A percentile compares a stretch with the other conserved stretches of the same genome.
These are phyloP conservation scores for Laterallus jamaicensis DNA, from an alignment of 2,113 vertebrate species.

Conservation along the genomic window DNA sequence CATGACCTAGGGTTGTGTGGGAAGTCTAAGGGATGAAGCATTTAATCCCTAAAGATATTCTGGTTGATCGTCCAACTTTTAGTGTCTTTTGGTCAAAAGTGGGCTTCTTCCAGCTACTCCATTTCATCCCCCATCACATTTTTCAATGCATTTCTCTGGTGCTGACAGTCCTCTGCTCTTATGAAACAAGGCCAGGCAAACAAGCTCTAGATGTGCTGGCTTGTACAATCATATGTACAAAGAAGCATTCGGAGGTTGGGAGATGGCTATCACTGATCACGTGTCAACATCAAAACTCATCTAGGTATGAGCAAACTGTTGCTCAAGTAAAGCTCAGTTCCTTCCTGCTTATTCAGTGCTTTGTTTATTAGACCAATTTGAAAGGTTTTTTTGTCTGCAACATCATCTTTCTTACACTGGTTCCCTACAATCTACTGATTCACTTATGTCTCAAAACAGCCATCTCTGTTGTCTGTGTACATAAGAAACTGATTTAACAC, in stretches of 20 bases:
- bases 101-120: not conserved
- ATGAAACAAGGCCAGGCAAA: not conserved
- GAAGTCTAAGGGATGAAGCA: not conserved
- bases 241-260: not conserved
- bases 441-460: not conserved
- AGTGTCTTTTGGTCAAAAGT: not conserved
- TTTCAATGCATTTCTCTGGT: not conserved
- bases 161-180: not conserved
- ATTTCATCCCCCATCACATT: not conserved
- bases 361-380: constrained; percentile 38
- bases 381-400: not conserved
- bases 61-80: not conserved
- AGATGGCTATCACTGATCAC: constrained; percentile 26
- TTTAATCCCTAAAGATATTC: not conserved
- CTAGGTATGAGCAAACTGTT: constrained; percentile 19
- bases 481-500: not conserved
- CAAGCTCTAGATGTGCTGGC: not conserved
- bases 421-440: constrained; percentile 27
- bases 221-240: not conserved
- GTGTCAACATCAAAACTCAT: not conserved
- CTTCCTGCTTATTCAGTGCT: constrained; percentile 54
- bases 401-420: not conserved
- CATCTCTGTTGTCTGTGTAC: not conserved
- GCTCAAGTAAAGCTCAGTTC: constrained; percentile 30
- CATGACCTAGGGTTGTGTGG: not conserved